Evolutionary conservation across 2,888 invertebrate genomes (phyloP).

Genomic region (Drosophila meridiana): DNA sequence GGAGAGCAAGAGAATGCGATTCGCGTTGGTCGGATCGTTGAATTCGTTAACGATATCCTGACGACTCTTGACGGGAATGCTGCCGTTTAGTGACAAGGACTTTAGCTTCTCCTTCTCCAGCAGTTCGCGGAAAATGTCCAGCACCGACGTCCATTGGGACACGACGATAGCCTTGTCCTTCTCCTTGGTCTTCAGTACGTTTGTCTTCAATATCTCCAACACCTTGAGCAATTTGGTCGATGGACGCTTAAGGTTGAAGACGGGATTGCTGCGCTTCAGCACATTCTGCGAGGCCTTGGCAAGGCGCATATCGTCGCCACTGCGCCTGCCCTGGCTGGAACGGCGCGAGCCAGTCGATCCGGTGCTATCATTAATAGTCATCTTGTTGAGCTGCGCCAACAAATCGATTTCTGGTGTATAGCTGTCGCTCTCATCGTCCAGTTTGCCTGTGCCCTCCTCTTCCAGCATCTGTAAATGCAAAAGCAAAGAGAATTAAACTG

Average conservation of each 20-base stretch:
- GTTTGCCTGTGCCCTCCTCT: conserved; percentile 80
- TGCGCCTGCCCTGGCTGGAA: conserved; percentile 25
- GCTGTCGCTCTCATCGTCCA: conserved; percentile 81
- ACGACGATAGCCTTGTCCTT: conserved; percentile 95
- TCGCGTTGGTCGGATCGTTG: conserved; percentile 87
- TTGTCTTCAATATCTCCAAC: conserved; percentile 86
- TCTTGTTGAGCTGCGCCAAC: conserved; percentile 88
- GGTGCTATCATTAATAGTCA: conserved; percentile 86
- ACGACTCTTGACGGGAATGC: conserved; percentile 90
- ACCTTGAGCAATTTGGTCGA: conserved; percentile 89
- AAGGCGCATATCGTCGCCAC: conserved; percentile 83
- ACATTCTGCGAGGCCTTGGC: conserved; percentile 88
- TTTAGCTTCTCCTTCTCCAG: conserved; percentile 86
- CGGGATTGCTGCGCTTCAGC: conserved; percentile 89
- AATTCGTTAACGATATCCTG: conserved; percentile 89
- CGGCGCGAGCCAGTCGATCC: conserved; percentile 11
- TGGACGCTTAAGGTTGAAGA: conserved; percentile 87
- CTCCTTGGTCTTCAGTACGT: conserved; percentile 87
- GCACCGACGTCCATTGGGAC: conserved; percentile 96
- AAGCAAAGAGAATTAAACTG: neutral
- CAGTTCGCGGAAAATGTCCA: conserved; percentile 90
- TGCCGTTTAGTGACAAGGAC: conserved; percentile 91
- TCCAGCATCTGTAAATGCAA: conserved; percentile 86
- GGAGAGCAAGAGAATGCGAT: conserved; percentile 92
- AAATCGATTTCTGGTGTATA: conserved; percentile 87